Evolutionary conservation across 2,797 vertebrate genomes (phyloP), one percentile per base, ranked within the genome.

Genomic region (Manis javanica): DNA sequence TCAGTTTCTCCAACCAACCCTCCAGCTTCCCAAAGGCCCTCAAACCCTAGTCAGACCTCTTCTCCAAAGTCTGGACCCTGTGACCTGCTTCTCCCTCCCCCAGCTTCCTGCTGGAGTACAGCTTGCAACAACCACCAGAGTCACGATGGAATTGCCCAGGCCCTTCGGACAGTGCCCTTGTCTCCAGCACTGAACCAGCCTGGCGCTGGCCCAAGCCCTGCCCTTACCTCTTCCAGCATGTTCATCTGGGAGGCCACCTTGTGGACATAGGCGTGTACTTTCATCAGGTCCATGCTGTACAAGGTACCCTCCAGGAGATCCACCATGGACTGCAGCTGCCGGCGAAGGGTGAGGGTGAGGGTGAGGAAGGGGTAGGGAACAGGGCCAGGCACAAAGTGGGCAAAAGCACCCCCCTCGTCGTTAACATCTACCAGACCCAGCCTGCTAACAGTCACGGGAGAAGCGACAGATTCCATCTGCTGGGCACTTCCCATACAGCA

Each of bases 271-370:
- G 99, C 99, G 87, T 99, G 99, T 57, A 99, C 99, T 98, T 99
- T 99, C 99, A 99, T 98, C 90, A 99, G 98, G 96, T 99, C 99
- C 99, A 99, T 99, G 98, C 99, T 99, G 98, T 99, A 99, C 42
- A 99, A 98, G 0, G 99, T 99, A 68, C 99, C 99, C 98, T 99
- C 99, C 3, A 99, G 98, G 63, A 99, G 99, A 94, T 99, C 99
- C 97, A 99, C 99, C 99, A 99, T 99, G 11, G 99, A 99, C 95
- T 99, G 99, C 94, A 99, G 99, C 99, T 99, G 98, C 8, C 31
- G 0, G 81, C 94, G 90, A 13, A 87, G 14, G 7, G 46, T 0
- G 23, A 23, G 5, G 26, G 74, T 79, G 23, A 75, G 53, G 10
- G 11, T 18, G 51, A 71, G 46, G 46, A 46, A 46, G 46, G 63